Evolutionary conservation across 2,888 invertebrate species (phyloP).

Genomic region (Geophilus truncorum): DNA sequence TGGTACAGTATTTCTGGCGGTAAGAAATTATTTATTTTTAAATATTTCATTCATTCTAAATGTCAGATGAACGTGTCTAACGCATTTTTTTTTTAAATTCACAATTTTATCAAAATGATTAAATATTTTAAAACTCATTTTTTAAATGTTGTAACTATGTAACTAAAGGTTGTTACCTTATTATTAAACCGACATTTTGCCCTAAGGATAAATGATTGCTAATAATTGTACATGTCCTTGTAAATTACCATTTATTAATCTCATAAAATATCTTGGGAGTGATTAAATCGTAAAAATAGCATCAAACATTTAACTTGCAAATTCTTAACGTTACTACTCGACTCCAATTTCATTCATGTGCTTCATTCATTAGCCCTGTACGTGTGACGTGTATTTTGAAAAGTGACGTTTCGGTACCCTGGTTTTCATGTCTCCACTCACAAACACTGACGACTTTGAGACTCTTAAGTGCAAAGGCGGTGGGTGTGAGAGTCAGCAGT

Average conservation of each 20-base stretch:
- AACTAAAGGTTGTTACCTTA: too few relatives aligned
- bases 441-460: neutral
- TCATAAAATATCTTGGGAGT: neutral
- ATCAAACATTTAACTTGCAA: neutral
- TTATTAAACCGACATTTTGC: too few relatives aligned
- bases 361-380: neutral
- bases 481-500: neutral
- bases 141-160: neutral
- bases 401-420: neutral
- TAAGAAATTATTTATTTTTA: neutral
- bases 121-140: neutral
- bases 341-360: constrained; percentile 12
- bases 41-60: neutral
- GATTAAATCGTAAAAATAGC: neutral
- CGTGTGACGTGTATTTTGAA: neutral
- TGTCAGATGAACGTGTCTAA: neutral
- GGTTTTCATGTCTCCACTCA: neutral
- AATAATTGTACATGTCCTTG: too few relatives aligned
- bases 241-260: neutral
- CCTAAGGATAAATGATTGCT: too few relatives aligned
- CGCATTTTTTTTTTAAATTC: neutral
- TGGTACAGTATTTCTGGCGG: neutral
- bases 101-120: neutral
- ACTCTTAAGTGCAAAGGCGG: neutral
- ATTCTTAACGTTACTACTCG: neutral